Conservation (phyloP, 1,140 invertebrate genomes). For the Sycophila sp. region DNA sequence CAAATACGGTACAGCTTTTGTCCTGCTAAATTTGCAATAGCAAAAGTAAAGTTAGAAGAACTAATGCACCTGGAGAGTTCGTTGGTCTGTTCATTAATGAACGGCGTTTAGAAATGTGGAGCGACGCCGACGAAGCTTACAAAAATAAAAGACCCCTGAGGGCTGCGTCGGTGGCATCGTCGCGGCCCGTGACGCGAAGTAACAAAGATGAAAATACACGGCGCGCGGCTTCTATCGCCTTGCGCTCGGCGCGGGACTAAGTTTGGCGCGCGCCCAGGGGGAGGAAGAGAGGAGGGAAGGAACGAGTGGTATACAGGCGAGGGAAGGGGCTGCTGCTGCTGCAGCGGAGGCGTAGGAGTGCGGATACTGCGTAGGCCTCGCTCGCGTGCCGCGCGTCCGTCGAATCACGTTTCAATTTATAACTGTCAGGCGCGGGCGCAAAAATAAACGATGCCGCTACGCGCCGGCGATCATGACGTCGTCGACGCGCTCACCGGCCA, state of each 20-base stretch:
- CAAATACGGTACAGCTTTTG: no score
- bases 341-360: background rate
- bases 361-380: background rate
- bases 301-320: background rate
- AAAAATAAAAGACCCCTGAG: conserved; percentile 2
- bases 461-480: conserved; percentile 42
- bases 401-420: conserved; percentile 55
- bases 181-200: background rate
- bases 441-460: conserved; percentile 47
- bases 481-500: background rate
- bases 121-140: background rate
- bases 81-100: background rate
- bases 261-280: background rate
- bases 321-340: background rate
- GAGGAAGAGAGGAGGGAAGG: background rate
- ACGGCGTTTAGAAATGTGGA: background rate
- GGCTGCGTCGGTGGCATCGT: background rate
- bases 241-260: background rate
- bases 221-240: background rate
- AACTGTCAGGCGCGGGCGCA: conserved; percentile 45
- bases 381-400: conserved; percentile 40
- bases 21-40: no score
- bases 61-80: background rate
- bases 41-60: no score
- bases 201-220: conserved; percentile 24